Conservation (phyloP, 2,797 vertebrate genomes). For the Galaxias olidus region DNA sequence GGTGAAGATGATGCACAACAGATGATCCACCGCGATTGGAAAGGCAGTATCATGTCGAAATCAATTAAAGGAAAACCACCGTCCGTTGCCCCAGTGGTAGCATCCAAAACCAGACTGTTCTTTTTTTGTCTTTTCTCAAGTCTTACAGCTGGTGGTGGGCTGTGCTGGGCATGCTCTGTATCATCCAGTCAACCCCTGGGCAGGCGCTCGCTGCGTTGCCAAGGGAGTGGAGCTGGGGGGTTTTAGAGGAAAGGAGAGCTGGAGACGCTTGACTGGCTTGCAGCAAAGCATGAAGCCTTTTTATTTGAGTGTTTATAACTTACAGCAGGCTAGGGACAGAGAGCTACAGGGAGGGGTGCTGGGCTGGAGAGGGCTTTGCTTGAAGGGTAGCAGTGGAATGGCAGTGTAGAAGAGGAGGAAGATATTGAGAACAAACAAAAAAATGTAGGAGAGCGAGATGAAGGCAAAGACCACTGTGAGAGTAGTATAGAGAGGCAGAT, state of each 20-base stretch:
- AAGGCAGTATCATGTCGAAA: too few relatives aligned
- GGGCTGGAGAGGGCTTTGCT: not conserved
- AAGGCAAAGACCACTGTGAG: slow-evolving; percentile 26
- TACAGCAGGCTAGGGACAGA: not conserved
- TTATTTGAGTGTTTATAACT: slow-evolving; percentile 12
- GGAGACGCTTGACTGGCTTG: slow-evolving; percentile 49
- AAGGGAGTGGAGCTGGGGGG: slow-evolving; percentile 9
- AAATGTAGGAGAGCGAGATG: not conserved
- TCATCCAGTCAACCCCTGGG: slow-evolving; percentile 18
- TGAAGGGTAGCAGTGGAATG: too few relatives aligned
- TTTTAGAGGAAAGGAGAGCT: slow-evolving; percentile 48
- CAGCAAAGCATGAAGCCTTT: slow-evolving; percentile 56
- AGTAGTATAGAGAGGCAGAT: not conserved
- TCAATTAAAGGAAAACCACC: too few relatives aligned
- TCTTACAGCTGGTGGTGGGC: too few relatives aligned
- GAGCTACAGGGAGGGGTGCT: not conserved
- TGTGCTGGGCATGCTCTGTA: slow-evolving; percentile 30
- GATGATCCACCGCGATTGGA: too few relatives aligned
- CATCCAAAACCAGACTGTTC: too few relatives aligned
- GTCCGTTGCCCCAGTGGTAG: too few relatives aligned
- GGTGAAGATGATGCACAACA: too few relatives aligned
- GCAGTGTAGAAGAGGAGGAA: not conserved
- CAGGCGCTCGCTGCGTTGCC: slow-evolving; percentile 12
- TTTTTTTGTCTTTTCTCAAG: too few relatives aligned
- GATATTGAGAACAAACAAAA: not conserved